A percentile compares a stretch with the other conserved stretches of the same genome.
Evolutionary conservation across 2,113 vertebrate species (phyloP).

Genomic region (Rhea americana): DNA sequence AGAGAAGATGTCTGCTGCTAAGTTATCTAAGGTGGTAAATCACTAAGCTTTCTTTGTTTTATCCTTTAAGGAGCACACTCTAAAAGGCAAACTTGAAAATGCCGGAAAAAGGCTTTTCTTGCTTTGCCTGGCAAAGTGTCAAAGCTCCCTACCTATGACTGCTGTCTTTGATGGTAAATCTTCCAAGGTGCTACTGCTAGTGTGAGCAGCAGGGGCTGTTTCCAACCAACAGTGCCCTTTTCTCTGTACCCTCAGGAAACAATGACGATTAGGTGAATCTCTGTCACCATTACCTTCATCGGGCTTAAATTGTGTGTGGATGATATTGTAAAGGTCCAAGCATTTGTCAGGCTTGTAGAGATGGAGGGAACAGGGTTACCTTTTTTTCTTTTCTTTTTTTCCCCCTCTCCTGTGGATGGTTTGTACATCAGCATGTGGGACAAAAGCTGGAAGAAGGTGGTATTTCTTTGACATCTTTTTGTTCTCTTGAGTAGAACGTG

Average conservation of each 20-base stretch:
- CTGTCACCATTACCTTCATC: background rate
- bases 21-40: slow-evolving; percentile 33
- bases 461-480: background rate
- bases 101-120: background rate
- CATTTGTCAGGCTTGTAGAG: background rate
- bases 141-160: background rate
- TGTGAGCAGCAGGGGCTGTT: background rate
- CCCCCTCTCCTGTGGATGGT: background rate
- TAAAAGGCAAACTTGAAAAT: slow-evolving; percentile 10
- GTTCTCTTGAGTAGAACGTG: background rate
- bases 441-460: background rate
- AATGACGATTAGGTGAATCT: background rate
- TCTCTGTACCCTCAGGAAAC: background rate
- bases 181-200: background rate
- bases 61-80: slow-evolving; percentile 1
- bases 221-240: background rate
- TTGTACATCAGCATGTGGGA: background rate
- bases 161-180: background rate
- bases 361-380: background rate
- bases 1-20: slow-evolving; percentile 32
- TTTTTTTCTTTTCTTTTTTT: background rate
- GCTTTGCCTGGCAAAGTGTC: background rate
- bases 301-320: background rate
- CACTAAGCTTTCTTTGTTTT: slow-evolving; percentile 23
- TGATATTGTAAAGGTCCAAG: background rate